Evolutionary conservation across 2,113 vertebrate species (phyloP), one percentile per base, ranked within the genome.

Genomic region (Hepsetus odoe): DNA sequence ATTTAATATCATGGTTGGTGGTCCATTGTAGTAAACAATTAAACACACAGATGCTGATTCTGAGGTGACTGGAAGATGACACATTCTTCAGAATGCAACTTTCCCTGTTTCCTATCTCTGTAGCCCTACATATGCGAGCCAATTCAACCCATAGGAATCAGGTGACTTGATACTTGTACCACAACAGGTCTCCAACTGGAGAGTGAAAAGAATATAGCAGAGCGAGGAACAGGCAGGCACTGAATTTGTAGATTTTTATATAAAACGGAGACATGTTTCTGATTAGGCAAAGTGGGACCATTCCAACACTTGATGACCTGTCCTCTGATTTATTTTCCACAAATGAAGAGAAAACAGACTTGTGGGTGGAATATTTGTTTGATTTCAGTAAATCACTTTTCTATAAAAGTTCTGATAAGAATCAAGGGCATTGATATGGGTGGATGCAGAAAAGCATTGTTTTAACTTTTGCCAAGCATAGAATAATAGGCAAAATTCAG

Each of bases 101-200:
- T 51, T 64, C 32, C 4, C 22, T 26, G 35, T 38, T 26, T 33
- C 3, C 6, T 2, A 64, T 51, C 69, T 55, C 51, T 42, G 67
- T 32, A 30, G 5, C 22, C 42, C 40, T 13, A 56, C 66, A 79
- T 56, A 61, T 61, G 70, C 77, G 58, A 90, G 69, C 80, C 76
- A 80, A 74, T 80, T 80, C 42, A 28, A 71, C 24, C 18, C 56
- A 70, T 61, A 56, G 74, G 56, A 66, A 82, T 83, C 88, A 91
- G 90, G 90, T 91, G 89, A 80, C 80, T 86, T 74, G 82, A 78
- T 73, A 78, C 82, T 38, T 64, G 66, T 33, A 66, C 71, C 53
- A 53, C 71, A 30, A 67, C 13, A 14, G 38, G 76, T 76, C 81
- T 56, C 80, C 68, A 64, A 85, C 61, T 64, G 32, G 61, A 80